Percentiles rank a stretch among this genome's conserved stretches.
Evolutionary conservation across 2,888 invertebrate species (phyloP).

Genomic region (Steinernema carpocapsae): DNA sequence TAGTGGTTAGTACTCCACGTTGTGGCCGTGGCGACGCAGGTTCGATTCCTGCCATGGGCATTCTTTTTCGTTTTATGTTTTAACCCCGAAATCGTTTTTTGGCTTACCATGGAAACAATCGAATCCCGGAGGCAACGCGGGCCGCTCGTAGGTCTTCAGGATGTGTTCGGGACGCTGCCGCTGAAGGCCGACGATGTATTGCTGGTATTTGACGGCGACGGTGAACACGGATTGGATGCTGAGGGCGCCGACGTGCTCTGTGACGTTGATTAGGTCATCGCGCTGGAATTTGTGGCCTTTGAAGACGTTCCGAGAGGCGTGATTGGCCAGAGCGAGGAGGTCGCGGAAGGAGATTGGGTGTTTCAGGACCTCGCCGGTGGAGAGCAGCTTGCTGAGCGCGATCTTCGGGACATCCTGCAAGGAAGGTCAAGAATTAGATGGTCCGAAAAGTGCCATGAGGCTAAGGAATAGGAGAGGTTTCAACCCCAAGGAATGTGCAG

Average conservation of each 20-base stretch:
- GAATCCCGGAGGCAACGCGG: conserved; percentile 22
- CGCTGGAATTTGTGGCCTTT: conserved; percentile 24
- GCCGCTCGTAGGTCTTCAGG: conserved; percentile 14
- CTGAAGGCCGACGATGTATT: conserved; percentile 28
- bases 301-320: conserved; percentile 1
- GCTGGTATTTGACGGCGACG: conserved; percentile 28
- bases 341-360: conserved; percentile 29
- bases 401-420: conserved; percentile 24
- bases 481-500: too few species aligned
- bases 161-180: conserved; percentile 24
- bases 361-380: conserved; percentile 14
- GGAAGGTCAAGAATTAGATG: neutral
- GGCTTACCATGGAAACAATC: conserved; percentile 25
- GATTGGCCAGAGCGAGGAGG: conserved; percentile 12
- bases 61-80: conserved; percentile 41
- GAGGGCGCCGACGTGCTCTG: conserved; percentile 25
- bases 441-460: neutral
- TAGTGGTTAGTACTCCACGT: conserved; percentile 68
- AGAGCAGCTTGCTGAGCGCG: conserved; percentile 19
- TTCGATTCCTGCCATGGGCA: conserved; percentile 67
- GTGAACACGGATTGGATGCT: conserved; percentile 28
- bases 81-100: too few species aligned
- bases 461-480: too few species aligned
- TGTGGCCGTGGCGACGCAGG: conserved; percentile 68
- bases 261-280: conserved; percentile 20